Base-by-base conservation (phyloP, 2,888 invertebrate species). In the Stomorhina lunata region DNA sequence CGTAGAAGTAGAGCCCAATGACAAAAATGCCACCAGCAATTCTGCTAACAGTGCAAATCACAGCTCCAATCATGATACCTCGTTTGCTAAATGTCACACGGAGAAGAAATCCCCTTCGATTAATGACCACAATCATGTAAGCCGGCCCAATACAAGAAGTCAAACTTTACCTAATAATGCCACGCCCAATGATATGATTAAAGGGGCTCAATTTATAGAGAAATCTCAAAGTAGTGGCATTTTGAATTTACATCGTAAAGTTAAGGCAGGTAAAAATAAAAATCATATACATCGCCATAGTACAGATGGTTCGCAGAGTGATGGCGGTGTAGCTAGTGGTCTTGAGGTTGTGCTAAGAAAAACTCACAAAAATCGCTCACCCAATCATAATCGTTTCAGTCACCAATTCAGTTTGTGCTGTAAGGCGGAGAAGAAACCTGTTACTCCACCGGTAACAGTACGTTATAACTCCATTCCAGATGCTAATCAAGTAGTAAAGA, bases 381-480 rank as follows among this genome's bases (percentile, higher is more conserved):
- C 89, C 1, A 90, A 90, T 80, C 90, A 90, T 79, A 91, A 91
- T 86, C 86, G 91, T 4, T 90, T 91, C 27, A 91, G 91, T 63
- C 91, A 91, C 86, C 90, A 90, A 83, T 91, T 91, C 68, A 89
- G 89, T 65, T 85, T 91, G 72, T 91, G 91, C 83, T 91, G 91
- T 83, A 89, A 90, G 80, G 89, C 89, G 0, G 90, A 91, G 57
- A 88, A 89, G 69, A 90, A 90, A 43, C 88, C 89, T 0, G 83
- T 88, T 77, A 90, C 91, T 17, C 90, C 91, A 2, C 90, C 91
- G 6, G 90, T 91, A 2, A 89, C 90, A 9, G 91, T 91, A 59
- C 90, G 90, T 3, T 91, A 91, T 71, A 91, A 90, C 84, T 91
- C 91, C 59, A 84, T 90, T 81, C 88, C 89, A 9, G 90, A 90